Evolutionary conservation across 37 sponge, comb jelly and placozoan genomes (phyloP).

Genomic region (Aplysina aerophoba): DNA sequence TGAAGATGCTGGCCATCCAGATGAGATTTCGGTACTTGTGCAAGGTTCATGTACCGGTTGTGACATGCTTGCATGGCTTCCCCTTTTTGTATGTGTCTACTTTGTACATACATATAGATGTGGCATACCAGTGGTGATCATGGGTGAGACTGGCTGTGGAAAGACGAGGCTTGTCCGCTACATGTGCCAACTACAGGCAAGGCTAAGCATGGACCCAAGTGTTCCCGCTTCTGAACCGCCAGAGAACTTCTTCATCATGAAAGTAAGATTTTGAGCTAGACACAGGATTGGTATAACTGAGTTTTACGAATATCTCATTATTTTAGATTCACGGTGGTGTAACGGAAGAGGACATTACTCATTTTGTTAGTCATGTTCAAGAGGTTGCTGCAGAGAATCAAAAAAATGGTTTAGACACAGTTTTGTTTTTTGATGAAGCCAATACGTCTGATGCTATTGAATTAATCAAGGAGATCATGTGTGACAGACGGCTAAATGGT

Average conservation of each 20-base stretch:
- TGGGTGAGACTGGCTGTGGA: conserved; percentile 99
- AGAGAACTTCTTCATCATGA: conserved; percentile 21
- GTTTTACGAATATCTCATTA: not conserved
- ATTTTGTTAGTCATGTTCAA: conserved; percentile 59
- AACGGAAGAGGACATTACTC: conserved; percentile 61
- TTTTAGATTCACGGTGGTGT: conserved; percentile 88
- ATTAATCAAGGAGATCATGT: conserved; percentile 98
- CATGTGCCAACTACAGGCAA: conserved; percentile 84
- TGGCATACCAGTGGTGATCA: conserved; percentile 93
- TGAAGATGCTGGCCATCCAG: conserved; percentile 89
- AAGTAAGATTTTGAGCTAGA: not conserved
- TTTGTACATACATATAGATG: conserved; percentile 63
- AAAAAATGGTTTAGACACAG: conserved; percentile 59
- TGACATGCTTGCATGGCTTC: too few species aligned
- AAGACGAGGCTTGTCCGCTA: conserved; percentile 92
- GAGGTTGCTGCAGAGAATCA: conserved; percentile 54
- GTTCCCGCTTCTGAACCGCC: too few species aligned
- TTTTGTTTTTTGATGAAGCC: conserved; percentile 99
- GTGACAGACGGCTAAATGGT: conserved; percentile 88
- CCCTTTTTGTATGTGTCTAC: too few species aligned
- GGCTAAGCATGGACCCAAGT: not conserved
- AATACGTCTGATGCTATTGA: conserved; percentile 94
- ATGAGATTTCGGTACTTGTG: conserved; percentile 88
- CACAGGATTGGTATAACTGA: too few species aligned
- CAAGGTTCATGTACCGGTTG: too few species aligned